Evolutionary conservation across 2,797 vertebrate species (phyloP).

Genomic region (Emys orbicularis): DNA sequence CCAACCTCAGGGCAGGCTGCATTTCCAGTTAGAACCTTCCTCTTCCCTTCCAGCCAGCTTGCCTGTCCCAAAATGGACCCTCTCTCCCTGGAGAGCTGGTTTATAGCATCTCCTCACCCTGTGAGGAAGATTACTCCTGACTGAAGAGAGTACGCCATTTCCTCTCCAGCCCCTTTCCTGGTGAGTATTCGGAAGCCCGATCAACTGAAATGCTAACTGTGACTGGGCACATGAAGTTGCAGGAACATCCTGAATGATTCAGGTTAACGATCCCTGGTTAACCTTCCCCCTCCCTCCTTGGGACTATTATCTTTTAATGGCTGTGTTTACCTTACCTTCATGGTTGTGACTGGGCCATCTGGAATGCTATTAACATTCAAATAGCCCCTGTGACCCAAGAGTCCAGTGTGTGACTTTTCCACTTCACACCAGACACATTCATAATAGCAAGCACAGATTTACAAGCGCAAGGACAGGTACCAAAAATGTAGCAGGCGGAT

Average conservation of each 20-base stretch:
- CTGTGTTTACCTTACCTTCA: constrained; percentile 43
- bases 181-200: background rate
- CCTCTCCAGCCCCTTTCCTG: background rate
- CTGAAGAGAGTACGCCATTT: constrained; percentile 49
- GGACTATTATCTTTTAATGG: constrained; percentile 48
- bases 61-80: background rate
- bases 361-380: constrained; percentile 52
- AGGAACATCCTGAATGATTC: constrained; percentile 60
- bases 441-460: background rate
- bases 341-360: constrained; percentile 50
- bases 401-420: background rate
- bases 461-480: fast-evolving
- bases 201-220: background rate
- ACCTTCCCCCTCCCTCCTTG: constrained; percentile 28
- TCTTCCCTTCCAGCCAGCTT: constrained; percentile 2
- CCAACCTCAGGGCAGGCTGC: background rate
- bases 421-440: background rate
- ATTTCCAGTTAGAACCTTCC: background rate
- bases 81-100: background rate
- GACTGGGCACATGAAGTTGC: background rate
- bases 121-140: background rate
- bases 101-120: background rate
- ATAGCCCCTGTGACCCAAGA: fast-evolving
- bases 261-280: constrained; percentile 37
- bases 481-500: background rate